phyloP scores from a whole-genome alignment of 2,888 invertebrate species.

The Drosophila anomelani region DNA sequence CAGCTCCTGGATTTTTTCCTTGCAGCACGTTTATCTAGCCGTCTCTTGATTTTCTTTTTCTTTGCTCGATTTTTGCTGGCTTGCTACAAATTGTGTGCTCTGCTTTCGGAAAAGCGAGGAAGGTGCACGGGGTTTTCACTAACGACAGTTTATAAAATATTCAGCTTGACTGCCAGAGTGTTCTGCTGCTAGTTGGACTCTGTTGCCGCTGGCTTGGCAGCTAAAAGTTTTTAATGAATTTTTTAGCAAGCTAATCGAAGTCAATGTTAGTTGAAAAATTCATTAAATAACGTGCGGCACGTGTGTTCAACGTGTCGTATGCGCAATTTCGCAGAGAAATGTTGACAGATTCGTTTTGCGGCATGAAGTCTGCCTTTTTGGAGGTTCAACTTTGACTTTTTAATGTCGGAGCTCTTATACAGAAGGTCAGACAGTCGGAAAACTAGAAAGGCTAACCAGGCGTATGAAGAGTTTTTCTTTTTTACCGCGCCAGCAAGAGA shows the following conservation, averaged over 20 bases:
- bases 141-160: slow-evolving; percentile 79
- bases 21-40: slow-evolving; percentile 53
- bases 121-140: slow-evolving; percentile 47
- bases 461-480: slow-evolving; percentile 20
- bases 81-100: slow-evolving; percentile 73
- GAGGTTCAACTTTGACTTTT: slow-evolving; percentile 32
- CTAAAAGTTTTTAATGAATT: slow-evolving; percentile 79
- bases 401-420: slow-evolving; percentile 14
- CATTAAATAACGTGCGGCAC: slow-evolving; percentile 59
- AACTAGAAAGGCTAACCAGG: slow-evolving; percentile 20
- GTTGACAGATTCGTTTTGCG: slow-evolving; percentile 14
- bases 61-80: slow-evolving; percentile 28
- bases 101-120: slow-evolving; percentile 28
- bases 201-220: slow-evolving; percentile 45
- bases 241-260: slow-evolving; percentile 77
- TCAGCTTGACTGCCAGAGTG: slow-evolving; percentile 53
- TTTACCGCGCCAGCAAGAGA: background rate
- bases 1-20: slow-evolving; percentile 38
- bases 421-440: slow-evolving; percentile 35
- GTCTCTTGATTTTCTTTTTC: slow-evolving; percentile 19
- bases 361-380: slow-evolving; percentile 1
- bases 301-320: slow-evolving; percentile 50
- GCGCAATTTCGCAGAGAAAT: slow-evolving; percentile 44
- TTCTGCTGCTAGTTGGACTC: slow-evolving; percentile 23
- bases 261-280: slow-evolving; percentile 70